Evolutionary conservation across 2,797 vertebrate species (phyloP), one percentile per base, ranked within the genome.

Genomic region (Selene dorsalis): DNA sequence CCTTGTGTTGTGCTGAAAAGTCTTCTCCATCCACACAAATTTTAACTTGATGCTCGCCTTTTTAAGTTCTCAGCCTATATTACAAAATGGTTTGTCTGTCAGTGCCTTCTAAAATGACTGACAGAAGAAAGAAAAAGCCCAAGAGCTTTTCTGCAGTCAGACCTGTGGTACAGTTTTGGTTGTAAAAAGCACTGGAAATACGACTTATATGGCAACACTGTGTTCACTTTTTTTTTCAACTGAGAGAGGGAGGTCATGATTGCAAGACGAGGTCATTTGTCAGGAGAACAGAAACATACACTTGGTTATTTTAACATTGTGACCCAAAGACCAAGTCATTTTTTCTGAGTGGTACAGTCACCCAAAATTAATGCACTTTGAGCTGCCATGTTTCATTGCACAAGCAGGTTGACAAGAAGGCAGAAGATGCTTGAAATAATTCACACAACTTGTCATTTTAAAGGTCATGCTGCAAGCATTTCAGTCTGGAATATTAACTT

Each of bases 371-470:
- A 73, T 73, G 18, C 6, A 57, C 39, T 52, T 68, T 47, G 5
- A 41, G 22, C 28, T 70, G 64, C 43, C 64, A 22, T 74, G 35
- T 69, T 58, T 73, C 28, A 47, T 12, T 57, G 26, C 7, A 39
- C 18, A n/a, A 80, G 58, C 28, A 59, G 45, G 12, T 22, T 9
- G 60, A 61, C 26, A 58, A 41, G 57, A 62, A 61, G 50, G 28
- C 35, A 66, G 57, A 38, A 16, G 50, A 61, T 41, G 16, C 17
- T 65, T 64, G 43, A 73, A 58, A 74, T 43, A 39, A 52, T 57
- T 75, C 17, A 16, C 24, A 58, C 7, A 67, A 20, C 53, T 67
- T 63, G 57, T 77, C 61, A 55, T 74, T 65, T 53, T 6, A 30
- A 62, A 80, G 43, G 61, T 74, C 66, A 53, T 9, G 16, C 48